Evolutionary conservation across 2,113 vertebrate species (phyloP), one percentile per base, ranked within the genome.

Genomic region (Gadus macrocephalus): DNA sequence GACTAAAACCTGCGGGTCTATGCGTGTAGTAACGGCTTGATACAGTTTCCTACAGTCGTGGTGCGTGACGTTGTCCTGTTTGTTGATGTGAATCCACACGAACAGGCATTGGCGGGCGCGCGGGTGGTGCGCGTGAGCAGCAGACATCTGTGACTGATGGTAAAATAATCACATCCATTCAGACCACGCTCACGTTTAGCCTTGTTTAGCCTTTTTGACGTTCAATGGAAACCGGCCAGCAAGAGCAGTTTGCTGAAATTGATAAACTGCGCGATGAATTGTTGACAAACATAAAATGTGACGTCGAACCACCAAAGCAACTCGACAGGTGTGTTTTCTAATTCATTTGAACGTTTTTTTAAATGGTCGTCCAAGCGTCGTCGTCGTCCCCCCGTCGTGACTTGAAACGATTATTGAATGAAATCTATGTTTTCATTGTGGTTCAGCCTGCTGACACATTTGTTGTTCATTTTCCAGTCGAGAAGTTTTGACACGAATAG

Each of bases 401-500:
- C 12, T 55, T 3, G 12, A 55, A 15, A 55, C 9, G 3, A 55
- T 12, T 55, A 55, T 16, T 55, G 53, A 35, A 35, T 35, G 31
- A 35, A 35, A 35, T 35, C 4, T 35, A 35, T 35, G 4, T 4
- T 35, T 35, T 35, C 31, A 35, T 35, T 35, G 31, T 35, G 31
- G 15, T 59, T 59, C 6, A 9, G 58, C 16, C 58, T 35, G 6
- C 31, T 35, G 31, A 35, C 31, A 35, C 31, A 35, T 35, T 35
- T 35, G 31, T 7, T 35, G 2, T 35, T 35, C 31, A 35, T 35
- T 35, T 90, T 90, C 83, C 88, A 97, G 95, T 78, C 84, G 86
- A 79, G 90, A 94, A 55, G 90, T 95, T 86, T 87, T 98, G 71
- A 82, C 74, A 25, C 88, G 89, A 28, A 96, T 97, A 83, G 96